Conservation (phyloP, 2,888 invertebrate genomes). For the Leucania comma region DNA sequence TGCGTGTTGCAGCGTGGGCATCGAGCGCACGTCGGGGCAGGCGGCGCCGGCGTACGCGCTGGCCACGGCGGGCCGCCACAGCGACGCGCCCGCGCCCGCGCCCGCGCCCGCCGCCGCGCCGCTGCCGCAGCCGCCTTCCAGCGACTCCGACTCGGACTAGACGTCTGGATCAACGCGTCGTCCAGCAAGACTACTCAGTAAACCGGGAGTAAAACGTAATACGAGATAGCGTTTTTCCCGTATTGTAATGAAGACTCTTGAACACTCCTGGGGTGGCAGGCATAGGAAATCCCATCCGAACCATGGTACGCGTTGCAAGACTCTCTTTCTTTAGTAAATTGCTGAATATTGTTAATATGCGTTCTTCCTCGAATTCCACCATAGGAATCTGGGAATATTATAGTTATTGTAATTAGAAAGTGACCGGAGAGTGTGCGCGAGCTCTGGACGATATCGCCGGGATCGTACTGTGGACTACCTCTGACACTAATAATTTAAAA, state of each 20-base stretch:
- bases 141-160: slow-evolving; percentile 87
- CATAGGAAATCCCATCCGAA: not conserved
- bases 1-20: slow-evolving; percentile 92
- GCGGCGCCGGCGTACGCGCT: slow-evolving; percentile 83
- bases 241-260: not conserved
- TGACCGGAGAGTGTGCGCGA: slow-evolving; percentile 25
- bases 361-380: slow-evolving; percentile 17
- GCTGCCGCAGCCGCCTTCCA: slow-evolving; percentile 80
- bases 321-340: slow-evolving; percentile 7
- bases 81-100: slow-evolving; percentile 65
- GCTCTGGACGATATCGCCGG: slow-evolving; percentile 9
- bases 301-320: not conserved
- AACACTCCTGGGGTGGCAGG: too few species aligned
- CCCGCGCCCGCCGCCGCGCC: slow-evolving; percentile 65
- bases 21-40: slow-evolving; percentile 93
- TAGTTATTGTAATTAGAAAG: slow-evolving; percentile 11
- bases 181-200: not conserved
- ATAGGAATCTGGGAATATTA: slow-evolving; percentile 28
- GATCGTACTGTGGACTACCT: not conserved
- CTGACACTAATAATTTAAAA: slow-evolving; percentile 14
- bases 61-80: slow-evolving; percentile 70
- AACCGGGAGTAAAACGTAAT: not conserved
- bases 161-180: not conserved
- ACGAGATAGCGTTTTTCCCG: not conserved
- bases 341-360: slow-evolving; percentile 16